phyloP scores from a whole-genome alignment of 2,113 vertebrate species.

The Crotophaga sulcirostris region DNA sequence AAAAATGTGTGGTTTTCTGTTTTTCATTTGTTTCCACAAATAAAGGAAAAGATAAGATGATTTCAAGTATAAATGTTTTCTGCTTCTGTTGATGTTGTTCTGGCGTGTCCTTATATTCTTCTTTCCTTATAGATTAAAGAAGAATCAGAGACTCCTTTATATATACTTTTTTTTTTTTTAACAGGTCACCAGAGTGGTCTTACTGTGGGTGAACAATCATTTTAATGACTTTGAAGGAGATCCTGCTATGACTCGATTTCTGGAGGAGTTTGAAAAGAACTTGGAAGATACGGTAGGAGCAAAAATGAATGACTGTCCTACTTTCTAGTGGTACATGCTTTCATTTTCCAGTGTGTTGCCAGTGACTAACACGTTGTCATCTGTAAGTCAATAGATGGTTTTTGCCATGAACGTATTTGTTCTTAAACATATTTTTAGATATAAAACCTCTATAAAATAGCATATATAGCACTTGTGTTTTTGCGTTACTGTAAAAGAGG shows the following conservation, averaged over 20 bases:
- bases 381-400: background rate
- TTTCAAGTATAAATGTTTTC: background rate
- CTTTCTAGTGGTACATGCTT: background rate
- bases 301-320: background rate
- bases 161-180: background rate
- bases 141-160: background rate
- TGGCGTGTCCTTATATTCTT: background rate
- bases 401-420: background rate
- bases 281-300: conserved; percentile 88
- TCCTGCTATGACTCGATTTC: conserved; percentile 90
- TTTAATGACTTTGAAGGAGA: conserved; percentile 98
- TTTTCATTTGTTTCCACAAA: background rate
- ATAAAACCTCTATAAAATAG: background rate
- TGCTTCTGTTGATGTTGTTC: background rate
- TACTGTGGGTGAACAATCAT: conserved; percentile 98
- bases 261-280: conserved; percentile 94
- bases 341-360: background rate
- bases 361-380: background rate
- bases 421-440: background rate
- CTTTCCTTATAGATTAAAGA: background rate
- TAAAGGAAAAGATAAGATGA: background rate
- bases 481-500: background rate
- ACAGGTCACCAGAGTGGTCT: conserved; percentile 93
- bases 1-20: background rate
- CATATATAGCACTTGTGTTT: background rate